Evolutionary conservation across 2,113 vertebrate species (phyloP).

Genomic region (Tiliqua scincoides): DNA sequence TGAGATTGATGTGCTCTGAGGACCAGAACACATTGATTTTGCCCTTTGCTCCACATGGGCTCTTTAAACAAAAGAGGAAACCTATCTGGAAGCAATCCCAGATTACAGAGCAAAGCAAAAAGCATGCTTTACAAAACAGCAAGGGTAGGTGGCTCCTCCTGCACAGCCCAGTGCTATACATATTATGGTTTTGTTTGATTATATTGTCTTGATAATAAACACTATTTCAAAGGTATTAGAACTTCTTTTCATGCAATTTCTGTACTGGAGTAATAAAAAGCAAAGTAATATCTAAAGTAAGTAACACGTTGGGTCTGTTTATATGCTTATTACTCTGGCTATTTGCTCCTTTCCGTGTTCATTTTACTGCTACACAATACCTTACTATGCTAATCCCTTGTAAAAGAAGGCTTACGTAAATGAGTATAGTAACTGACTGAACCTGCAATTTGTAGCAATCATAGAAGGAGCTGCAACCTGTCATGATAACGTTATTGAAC

Average conservation of each 20-base stretch:
- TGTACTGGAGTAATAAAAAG: background rate
- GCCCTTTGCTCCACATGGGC: too few species aligned
- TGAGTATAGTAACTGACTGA: background rate
- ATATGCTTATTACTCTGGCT: background rate
- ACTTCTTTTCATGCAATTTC: background rate
- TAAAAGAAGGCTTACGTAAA: background rate
- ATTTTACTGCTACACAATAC: background rate
- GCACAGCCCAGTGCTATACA: background rate
- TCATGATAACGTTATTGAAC: constrained; percentile 63
- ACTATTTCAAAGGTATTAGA: constrained; percentile 4
- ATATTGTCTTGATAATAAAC: constrained; percentile 10
- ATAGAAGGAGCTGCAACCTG: constrained; percentile 65
- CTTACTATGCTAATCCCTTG: background rate
- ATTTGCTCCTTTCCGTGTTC: background rate
- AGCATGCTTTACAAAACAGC: too few species aligned
- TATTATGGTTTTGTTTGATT: background rate
- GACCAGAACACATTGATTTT: too few species aligned
- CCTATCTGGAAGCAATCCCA: too few species aligned
- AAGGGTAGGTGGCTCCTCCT: too few species aligned
- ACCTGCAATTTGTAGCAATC: constrained; percentile 78
- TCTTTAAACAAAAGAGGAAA: too few species aligned
- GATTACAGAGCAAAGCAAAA: too few species aligned
- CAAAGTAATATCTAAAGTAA: background rate
- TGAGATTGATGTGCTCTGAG: too few species aligned
- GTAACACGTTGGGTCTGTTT: background rate